Evolutionary conservation across 2,888 invertebrate species (phyloP).

Genomic region (Pheosia tremula): DNA sequence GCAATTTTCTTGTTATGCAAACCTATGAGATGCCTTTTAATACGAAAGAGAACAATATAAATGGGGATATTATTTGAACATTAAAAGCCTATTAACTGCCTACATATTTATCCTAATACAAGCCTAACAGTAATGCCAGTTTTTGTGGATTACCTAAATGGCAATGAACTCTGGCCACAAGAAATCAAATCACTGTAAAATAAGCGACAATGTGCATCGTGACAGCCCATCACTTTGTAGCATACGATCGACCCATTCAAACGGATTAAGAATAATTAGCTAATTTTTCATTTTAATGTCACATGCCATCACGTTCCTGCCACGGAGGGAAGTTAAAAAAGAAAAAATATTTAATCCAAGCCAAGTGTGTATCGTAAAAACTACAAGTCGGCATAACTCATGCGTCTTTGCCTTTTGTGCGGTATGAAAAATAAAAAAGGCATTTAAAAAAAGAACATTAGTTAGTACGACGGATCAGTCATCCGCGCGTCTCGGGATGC

Average conservation of each 20-base stretch:
- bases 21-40: background rate
- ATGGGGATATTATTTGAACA: too few relatives aligned
- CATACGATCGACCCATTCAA: constrained; percentile 72
- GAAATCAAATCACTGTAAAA: constrained; percentile 49
- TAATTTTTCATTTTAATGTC: constrained; percentile 84
- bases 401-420: constrained; percentile 76
- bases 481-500: constrained; percentile 68
- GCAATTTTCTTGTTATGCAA: background rate
- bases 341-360: constrained; percentile 79
- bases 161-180: constrained; percentile 58
- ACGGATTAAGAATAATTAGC: constrained; percentile 82
- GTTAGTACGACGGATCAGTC: constrained; percentile 79
- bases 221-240: constrained; percentile 65
- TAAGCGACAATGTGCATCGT: constrained; percentile 52
- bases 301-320: constrained; percentile 80
- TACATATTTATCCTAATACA: background rate
- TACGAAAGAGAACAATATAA: background rate
- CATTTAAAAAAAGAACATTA: constrained; percentile 76
- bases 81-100: too few relatives aligned
- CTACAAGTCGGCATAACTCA: constrained; percentile 81
- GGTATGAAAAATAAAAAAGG: constrained; percentile 71
- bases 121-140: constrained; percentile 20
- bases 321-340: constrained; percentile 69
- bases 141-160: constrained; percentile 34
- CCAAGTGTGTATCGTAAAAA: constrained; percentile 75